phyloP scores from a whole-genome alignment of 2,888 invertebrate species.

The Temnothorax unifasciatus region DNA sequence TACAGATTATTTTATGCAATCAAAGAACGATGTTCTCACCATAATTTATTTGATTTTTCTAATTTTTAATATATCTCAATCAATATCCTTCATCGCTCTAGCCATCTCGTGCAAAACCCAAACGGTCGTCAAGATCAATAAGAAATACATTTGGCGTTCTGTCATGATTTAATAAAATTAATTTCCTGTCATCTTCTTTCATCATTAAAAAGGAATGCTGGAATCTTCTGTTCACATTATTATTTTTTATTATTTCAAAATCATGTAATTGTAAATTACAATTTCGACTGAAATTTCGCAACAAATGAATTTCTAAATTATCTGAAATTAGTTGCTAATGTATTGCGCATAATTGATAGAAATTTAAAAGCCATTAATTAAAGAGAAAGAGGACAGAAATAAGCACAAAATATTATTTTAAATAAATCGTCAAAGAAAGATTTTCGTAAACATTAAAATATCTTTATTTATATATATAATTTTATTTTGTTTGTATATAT shows the following conservation, averaged over 20 bases:
- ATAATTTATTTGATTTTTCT: not conserved
- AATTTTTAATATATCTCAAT: constrained; percentile 43
- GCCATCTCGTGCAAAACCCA: constrained; percentile 81
- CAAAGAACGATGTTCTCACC: not conserved
- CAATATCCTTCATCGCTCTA: constrained; percentile 70
- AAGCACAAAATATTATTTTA: not conserved
- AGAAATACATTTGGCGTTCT: constrained; percentile 76
- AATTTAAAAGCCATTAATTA: not conserved
- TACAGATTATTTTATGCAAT: not conserved
- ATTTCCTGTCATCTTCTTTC: not conserved
- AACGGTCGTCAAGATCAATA: constrained; percentile 76
- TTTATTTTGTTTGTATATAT: constrained; percentile 16
- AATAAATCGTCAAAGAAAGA: not conserved
- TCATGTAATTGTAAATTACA: not conserved
- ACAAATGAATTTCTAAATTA: constrained; percentile 17
- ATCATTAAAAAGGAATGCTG: not conserved
- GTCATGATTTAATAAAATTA: constrained; percentile 69
- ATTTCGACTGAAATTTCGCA: not conserved
- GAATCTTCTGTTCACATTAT: not conserved
- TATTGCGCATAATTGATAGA: constrained; percentile 2
- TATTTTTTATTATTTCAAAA: not conserved
- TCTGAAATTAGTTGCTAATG: constrained; percentile 24
- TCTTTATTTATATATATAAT: not conserved
- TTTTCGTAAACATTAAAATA: constrained; percentile 21
- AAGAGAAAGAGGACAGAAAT: not conserved